A percentile compares a stretch with the other conserved stretches of the same genome.
Conservation (phyloP, 2,797 vertebrate genomes). For the Graptemys geographica region DNA sequence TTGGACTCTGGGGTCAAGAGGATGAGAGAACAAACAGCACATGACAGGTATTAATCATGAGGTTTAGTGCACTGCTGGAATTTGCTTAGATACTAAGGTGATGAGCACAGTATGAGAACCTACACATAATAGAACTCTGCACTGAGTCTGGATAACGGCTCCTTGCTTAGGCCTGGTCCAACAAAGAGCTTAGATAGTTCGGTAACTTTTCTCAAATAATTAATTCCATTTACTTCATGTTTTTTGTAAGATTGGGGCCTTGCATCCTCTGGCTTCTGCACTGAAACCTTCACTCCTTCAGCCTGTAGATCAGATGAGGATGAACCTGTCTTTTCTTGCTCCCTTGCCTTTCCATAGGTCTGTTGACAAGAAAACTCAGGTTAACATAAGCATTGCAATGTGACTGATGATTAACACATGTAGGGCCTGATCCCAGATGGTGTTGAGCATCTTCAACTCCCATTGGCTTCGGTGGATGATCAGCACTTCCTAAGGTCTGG, state of each 20-base stretch:
- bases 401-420: not conserved
- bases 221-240: not conserved
- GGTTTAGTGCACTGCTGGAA: not conserved
- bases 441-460: not conserved
- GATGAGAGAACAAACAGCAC: not conserved
- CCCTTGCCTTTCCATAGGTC: not conserved
- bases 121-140: not conserved
- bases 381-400: not conserved
- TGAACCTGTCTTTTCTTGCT: not conserved
- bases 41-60: not conserved
- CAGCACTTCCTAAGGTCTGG: not conserved
- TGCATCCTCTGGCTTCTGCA: fast-evolving
- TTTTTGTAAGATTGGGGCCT: not conserved
- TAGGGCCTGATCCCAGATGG: not conserved
- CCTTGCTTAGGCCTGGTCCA: not conserved
- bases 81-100: not conserved
- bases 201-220: not conserved
- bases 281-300: not conserved
- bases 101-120: not conserved
- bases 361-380: fast-evolving
- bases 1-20: not conserved
- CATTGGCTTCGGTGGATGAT: not conserved
- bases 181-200: not conserved
- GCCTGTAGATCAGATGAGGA: not conserved
- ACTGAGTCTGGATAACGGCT: not conserved